Base-by-base conservation (phyloP, 1,140 invertebrate species). In the Hycleus cichorii region DNA sequence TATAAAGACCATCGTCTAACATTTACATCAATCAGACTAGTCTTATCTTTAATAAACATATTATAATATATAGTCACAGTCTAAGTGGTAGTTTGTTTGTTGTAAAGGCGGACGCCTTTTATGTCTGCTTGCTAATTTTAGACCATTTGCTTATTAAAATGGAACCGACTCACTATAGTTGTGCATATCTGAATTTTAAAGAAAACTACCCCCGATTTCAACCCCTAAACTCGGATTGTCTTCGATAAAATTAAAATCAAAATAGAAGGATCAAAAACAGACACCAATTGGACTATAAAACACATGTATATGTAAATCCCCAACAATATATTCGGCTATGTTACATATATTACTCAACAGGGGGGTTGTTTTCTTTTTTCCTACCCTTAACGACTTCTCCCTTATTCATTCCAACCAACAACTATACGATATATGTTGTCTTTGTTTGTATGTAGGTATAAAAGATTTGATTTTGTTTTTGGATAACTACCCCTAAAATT, bases 291-390 rank as follows among this genome's bases (percentile, higher is more conserved):
- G 55, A 58, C 65, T 63, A 66, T 69, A 69, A 71, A 72, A 71
- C 68, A 71, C 70, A 72, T 73, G 72, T 72, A 72, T 72, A 73
- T 73, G 72, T 67, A 72, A 73, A 32, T 32, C 32, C 32, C 32
- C 32, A 32, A 32, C 32, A 32, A 32, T 32, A 32, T 32, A 32
- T 32, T 7, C 32, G 32, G 18, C 7, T 32, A 7, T 32, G 32
- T 32, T 32, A 32, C 32, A 32, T 32, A 32, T 32, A 32, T 32
- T 32, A 32, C 32, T 32, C 32, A 32, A 32, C 32, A 32, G 7
- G 32, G 32, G 32, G 32, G 32, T 32, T 32, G 32, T 32, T 32
- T 32, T 32, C 4, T 32, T 32, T 32, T 32, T 32, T 32, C 32
- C 18, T 32, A 5, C 32, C 32, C 32, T 32, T 32, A 32, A 32